Evolutionary conservation across 2,888 invertebrate species (phyloP), one percentile per base, ranked within the genome.

Genomic region (Theretra japonica): DNA sequence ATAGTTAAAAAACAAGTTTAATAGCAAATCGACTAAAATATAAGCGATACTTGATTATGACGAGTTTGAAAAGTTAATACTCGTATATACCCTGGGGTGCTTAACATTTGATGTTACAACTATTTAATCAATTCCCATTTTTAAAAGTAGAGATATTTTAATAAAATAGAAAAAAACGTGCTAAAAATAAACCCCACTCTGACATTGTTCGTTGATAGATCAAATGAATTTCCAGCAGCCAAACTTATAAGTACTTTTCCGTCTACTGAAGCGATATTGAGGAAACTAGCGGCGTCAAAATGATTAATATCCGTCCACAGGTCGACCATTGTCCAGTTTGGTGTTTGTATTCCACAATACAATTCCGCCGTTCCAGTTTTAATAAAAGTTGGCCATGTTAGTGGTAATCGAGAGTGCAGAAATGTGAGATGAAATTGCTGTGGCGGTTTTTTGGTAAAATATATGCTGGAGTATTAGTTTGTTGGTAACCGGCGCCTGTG

Each of bases 321-420:
- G 70, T 70, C 72, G 48, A 58, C 19, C 21, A 58, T 72, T 70
- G 59, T 59, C 28, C 15, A 71, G 70, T 68, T 71, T 73, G 28
- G 30, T 58, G 57, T 70, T 58, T 33, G 57, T 33, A 58, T 30
- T 57, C 58, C 56, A 65, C 65, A 69, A 68, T 53, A 23, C 41
- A 53, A 65, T 72, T 72, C 21, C 48, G 50, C 58, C n/a, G 60
- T 23, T 48, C 68, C 53, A 69, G 69, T 69, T 25, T 57, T 30
- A 57, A 7, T 25, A 71, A 68, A 62, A 68, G 68, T 59, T 21
- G 15, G 33, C 57, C 25, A 56, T 21, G 59, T 60, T 60, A 7
- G 41, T 25, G 48, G 50, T 56, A 71, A 50, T 62, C 4, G 56
- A 68, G 59, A 30, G 8, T 15, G 50, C 11, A 62, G 33, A 59